These are phyloP conservation scores for Melanaphis sacchari DNA, from an alignment of 1,140 invertebrate species.

Conservation along the genomic window DNA sequence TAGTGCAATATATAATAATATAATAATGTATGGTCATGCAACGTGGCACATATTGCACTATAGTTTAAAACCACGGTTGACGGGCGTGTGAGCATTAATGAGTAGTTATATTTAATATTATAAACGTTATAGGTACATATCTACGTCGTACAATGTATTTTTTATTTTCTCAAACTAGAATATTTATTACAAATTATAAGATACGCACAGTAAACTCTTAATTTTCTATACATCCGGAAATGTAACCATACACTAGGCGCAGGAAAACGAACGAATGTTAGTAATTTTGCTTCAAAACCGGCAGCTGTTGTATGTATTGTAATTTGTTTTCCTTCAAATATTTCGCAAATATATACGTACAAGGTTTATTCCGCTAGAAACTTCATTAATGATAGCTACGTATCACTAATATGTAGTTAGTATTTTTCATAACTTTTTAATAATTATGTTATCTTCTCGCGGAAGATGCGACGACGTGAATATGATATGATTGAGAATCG, in stretches of 20 bases:
- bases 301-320: not conserved
- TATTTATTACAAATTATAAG: not conserved
- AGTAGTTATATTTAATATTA: not conserved
- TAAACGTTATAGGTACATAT: not conserved
- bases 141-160: not conserved
- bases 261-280: not conserved
- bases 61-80: not conserved
- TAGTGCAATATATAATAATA: not conserved
- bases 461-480: too few relatives aligned
- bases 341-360: not conserved
- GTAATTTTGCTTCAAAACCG: not conserved
- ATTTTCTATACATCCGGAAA: slow-evolving; percentile 11
- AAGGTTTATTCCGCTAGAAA: too few relatives aligned
- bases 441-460: too few relatives aligned
- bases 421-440: too few relatives aligned
- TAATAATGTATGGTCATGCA: not conserved
- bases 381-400: too few relatives aligned
- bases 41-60: slow-evolving; percentile 1
- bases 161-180: not conserved
- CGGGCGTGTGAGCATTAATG: slow-evolving; percentile 1
- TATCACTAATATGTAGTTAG: too few relatives aligned
- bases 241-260: not conserved
- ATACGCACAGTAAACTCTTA: slow-evolving; percentile 3
- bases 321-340: not conserved
- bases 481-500: too few relatives aligned